Conservation (phyloP, 2,797 vertebrate genomes). For the Sebastes alutus region DNA sequence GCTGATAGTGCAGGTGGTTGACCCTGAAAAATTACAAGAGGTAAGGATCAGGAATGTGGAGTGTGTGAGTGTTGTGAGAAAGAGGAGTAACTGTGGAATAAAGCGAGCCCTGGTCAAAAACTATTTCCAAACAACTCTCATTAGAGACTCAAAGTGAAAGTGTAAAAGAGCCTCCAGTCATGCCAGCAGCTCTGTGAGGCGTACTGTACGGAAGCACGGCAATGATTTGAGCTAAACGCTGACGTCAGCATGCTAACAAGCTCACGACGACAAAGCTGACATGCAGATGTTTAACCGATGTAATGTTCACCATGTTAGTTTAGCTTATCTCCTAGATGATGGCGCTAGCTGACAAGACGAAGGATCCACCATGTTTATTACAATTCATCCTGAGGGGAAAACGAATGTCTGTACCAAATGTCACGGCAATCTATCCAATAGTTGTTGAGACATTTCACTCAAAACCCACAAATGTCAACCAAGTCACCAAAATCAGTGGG, state of each 20-base stretch:
- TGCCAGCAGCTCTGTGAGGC: not conserved
- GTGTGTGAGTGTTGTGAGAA: not conserved
- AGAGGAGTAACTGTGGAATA: not conserved
- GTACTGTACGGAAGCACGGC: not conserved
- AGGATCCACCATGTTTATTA: not conserved
- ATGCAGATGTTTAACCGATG: not conserved
- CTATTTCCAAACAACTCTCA: not conserved
- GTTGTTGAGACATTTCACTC: not conserved
- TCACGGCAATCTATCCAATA: not conserved
- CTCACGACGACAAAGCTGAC: not conserved
- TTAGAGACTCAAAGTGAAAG: not conserved
- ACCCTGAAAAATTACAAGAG: slow-evolving; percentile 60
- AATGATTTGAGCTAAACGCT: not conserved
- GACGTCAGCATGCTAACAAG: not conserved
- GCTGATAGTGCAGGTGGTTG: slow-evolving; percentile 84
- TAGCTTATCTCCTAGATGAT: not conserved
- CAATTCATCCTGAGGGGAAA: not conserved
- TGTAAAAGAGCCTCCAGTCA: not conserved
- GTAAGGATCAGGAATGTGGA: not conserved
- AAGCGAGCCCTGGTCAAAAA: not conserved
- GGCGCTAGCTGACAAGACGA: not conserved
- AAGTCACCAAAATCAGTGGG: not conserved
- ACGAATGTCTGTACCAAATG: not conserved
- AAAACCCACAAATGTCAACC: not conserved
- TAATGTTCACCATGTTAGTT: not conserved